Percentiles rank a stretch among this genome's conserved stretches.
phyloP scores from a whole-genome alignment of 2,797 vertebrate genomes.

The Channallabes apus region DNA sequence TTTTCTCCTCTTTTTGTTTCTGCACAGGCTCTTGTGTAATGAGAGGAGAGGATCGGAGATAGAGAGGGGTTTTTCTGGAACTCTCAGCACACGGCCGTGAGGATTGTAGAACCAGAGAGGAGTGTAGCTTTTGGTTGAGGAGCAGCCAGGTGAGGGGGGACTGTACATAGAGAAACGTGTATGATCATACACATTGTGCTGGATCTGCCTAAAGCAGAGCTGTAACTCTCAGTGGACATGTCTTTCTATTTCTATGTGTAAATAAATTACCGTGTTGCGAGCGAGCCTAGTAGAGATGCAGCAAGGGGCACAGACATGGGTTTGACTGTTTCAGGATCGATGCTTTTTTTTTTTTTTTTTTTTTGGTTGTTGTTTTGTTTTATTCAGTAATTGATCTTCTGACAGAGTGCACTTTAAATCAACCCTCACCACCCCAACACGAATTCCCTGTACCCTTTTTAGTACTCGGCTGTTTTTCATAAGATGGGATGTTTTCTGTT shows the following conservation, averaged over 20 bases:
- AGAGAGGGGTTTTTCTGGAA: neutral
- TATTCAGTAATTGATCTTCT: slow-evolving; percentile 59
- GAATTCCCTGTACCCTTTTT: slow-evolving; percentile 36
- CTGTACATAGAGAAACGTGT: slow-evolving; percentile 74
- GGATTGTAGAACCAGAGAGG: slow-evolving; percentile 23
- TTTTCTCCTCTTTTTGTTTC: slow-evolving; percentile 64
- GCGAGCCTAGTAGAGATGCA: slow-evolving; percentile 65
- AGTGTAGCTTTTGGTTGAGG: slow-evolving; percentile 34
- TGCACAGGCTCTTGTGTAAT: slow-evolving; percentile 69
- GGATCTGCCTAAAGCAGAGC: slow-evolving; percentile 76
- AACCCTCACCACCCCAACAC: slow-evolving; percentile 43
- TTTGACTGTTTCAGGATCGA: slow-evolving; percentile 70
- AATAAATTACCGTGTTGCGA: slow-evolving; percentile 62
- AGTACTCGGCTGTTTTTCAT: slow-evolving; percentile 34
- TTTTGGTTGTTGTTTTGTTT: neutral
- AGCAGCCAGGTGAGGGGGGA: slow-evolving; percentile 61
- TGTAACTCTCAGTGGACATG: slow-evolving; percentile 75
- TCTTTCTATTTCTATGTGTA: slow-evolving; percentile 74
- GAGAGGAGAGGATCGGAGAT: slow-evolving; percentile 58
- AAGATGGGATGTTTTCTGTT: neutral
- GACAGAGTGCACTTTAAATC: slow-evolving; percentile 76
- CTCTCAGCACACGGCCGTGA: slow-evolving; percentile 6
- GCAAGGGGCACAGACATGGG: slow-evolving; percentile 64
- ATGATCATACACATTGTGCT: slow-evolving; percentile 69
- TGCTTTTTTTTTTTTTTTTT: slow-evolving; percentile 31